Evolutionary conservation across 1,140 invertebrate genomes (phyloP), one percentile per base, ranked within the genome.

Genomic region (Proctacanthus coquilletti): DNA sequence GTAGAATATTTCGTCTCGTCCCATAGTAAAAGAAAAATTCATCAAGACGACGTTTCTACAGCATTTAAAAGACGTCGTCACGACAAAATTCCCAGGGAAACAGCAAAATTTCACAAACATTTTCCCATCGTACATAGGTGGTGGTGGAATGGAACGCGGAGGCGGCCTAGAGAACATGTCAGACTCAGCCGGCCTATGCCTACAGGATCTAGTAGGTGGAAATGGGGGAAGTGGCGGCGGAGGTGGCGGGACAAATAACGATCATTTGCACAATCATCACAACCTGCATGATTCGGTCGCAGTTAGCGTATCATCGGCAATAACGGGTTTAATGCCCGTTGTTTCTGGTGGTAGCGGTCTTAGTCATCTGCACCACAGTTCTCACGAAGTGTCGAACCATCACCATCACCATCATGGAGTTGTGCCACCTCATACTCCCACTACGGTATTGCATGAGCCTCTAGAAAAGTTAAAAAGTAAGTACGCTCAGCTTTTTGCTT

Each of bases 381-480:
- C 52, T 43, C 36, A 47, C 55, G 41, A 39, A 21, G 10, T 38
- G 8, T 59, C 64, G 1, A 51, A 68, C 20, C 66, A 68, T 40
- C 74, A 77, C 47, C 74, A 76, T 48, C 67, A 68, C 41, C 68
- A 71, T 48, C 63, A 75, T 13, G 34, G 37, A 8, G 55, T 56
- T 18, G 55, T 55, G 36, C 45, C 68, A 69, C 52, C 69, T 61
- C 37, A 69, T 67, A 18, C 62, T 64, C 5, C 56, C 68, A 59
- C 61, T 42, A 71, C 75, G 2, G 50, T 77, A 18, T 72, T 77
- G 47, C 79, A 81, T 51, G 79, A 83, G 54, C 80, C 80, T 8
- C 56, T 84, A 33, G 80, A 84, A 64, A 84, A 83, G 62, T 67
- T 84, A 45, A 83, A 82, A 77, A 70, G 80, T 75, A 71, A 60